Evolutionary conservation across 2,113 vertebrate species (phyloP), one percentile per base, ranked within the genome.

Genomic region (Setophaga coronata): DNA sequence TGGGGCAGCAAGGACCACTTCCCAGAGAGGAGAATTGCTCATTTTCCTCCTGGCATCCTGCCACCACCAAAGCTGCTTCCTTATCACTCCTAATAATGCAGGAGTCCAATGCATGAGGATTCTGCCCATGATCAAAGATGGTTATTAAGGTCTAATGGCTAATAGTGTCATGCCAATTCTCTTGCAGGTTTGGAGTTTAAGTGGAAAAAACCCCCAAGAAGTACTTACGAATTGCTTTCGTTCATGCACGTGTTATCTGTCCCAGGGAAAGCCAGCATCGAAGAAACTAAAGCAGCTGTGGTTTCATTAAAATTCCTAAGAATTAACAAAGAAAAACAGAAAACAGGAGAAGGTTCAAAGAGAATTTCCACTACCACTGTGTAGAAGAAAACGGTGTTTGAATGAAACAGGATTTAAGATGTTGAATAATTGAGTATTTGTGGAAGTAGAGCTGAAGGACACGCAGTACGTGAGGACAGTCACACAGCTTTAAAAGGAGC

Each of bases 231-330:
- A 36, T 98, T 92, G 92, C 95, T 98, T 82, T 78, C 50, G 7
- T 98, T 98, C 92, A 99, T 93, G 97, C 99, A 99, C 5, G 91
- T 58, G 60, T 98, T 98, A 97, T 99, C 99, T 1, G 99, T 98
- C 86, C 99, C 99, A 48, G 99, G 99, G 97, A 98, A 99, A 80
- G 98, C 98, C 97, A 98, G 97, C 98, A 99, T 98, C 1, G 98
- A 93, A 69, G 99, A 97, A 24, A 98, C 98, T 90, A 99, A 97
- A 36, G 54, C 64, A 65, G 91, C 89, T 31, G 98, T 98, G 81
- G 81, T 98, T 67, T 98, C 95, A 94, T 99, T 98, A 87, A 97
- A 98, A 96, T 99, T 98, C 83, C 99, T 99, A 94, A 89, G 83
- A 95, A 80, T 92, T 38, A 83, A 90, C 8, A 51, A 89, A 87